A percentile compares a stretch with the other conserved stretches of the same genome.
phyloP scores from a whole-genome alignment of 1,140 invertebrate genomes.

The Heliconius himera region DNA sequence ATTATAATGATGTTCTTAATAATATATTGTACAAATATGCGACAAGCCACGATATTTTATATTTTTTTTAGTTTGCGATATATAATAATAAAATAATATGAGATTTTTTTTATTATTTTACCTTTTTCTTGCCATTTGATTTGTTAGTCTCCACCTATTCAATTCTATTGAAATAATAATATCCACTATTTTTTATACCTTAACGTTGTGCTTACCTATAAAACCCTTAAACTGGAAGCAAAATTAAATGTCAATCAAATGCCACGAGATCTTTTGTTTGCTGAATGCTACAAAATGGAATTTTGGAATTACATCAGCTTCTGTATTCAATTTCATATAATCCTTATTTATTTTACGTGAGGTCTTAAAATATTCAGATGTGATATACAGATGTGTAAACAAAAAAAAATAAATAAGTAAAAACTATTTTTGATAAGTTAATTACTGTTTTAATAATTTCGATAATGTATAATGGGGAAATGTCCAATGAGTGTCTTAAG shows the following conservation, averaged over 20 bases:
- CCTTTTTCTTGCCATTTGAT: not conserved
- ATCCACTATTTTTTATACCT: not conserved
- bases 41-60: slow-evolving; percentile 7
- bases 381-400: not conserved
- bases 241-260: slow-evolving; percentile 41
- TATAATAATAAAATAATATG: not conserved
- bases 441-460: too few species aligned
- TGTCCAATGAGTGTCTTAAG: too few species aligned
- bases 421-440: too few species aligned
- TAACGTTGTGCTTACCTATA: slow-evolving; percentile 13
- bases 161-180: not conserved
- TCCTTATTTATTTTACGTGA: not conserved
- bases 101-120: not conserved
- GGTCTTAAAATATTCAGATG: not conserved
- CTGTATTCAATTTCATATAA: slow-evolving; percentile 20
- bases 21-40: not conserved
- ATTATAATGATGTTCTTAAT: slow-evolving; percentile 20
- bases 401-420: not conserved
- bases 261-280: slow-evolving; percentile 30
- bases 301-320: slow-evolving; percentile 28
- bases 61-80: not conserved
- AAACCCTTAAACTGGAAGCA: slow-evolving; percentile 27
- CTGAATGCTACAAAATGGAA: slow-evolving; percentile 31
- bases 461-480: too few species aligned
- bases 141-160: not conserved